These are phyloP conservation scores for Limosa lapponica DNA, from an alignment of 2,797 vertebrate genomes.

Conservation along the genomic window DNA sequence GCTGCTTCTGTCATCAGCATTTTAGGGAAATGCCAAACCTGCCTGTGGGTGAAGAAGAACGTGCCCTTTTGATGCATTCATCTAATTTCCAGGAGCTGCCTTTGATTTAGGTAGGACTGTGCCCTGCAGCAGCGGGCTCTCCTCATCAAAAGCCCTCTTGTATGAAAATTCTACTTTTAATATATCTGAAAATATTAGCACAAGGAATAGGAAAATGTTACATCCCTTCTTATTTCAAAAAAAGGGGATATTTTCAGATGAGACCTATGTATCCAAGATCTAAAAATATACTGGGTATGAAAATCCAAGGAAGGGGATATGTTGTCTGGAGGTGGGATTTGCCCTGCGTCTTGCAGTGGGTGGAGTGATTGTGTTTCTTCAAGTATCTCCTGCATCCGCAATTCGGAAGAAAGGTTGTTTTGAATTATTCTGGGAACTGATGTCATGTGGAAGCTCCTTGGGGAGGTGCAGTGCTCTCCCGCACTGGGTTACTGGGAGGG, in stretches of 20 bases:
- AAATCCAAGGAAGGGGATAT: background rate
- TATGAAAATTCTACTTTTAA: background rate
- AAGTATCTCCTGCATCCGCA: background rate
- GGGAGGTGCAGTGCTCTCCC: background rate
- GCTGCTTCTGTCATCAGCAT: fast-evolving
- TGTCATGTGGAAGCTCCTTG: background rate
- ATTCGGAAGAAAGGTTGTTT: background rate
- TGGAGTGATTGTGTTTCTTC: background rate
- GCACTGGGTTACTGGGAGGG: background rate
- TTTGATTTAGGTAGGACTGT: background rate
- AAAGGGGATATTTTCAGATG: background rate
- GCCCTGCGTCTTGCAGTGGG: background rate
- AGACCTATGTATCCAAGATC: background rate
- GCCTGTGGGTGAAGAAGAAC: background rate
- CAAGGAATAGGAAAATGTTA: background rate
- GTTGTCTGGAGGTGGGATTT: background rate
- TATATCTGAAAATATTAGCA: background rate
- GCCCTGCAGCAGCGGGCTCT: background rate
- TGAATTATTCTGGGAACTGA: background rate
- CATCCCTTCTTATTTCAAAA: background rate
- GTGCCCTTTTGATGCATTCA: background rate
- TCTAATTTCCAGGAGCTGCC: background rate
- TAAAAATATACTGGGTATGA: background rate
- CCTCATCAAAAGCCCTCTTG: background rate
- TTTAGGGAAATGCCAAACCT: background rate